Percentiles rank a stretch among this genome's conserved stretches.
Conservation (phyloP, 1,140 invertebrate species). For the Heterodera schachtii region DNA sequence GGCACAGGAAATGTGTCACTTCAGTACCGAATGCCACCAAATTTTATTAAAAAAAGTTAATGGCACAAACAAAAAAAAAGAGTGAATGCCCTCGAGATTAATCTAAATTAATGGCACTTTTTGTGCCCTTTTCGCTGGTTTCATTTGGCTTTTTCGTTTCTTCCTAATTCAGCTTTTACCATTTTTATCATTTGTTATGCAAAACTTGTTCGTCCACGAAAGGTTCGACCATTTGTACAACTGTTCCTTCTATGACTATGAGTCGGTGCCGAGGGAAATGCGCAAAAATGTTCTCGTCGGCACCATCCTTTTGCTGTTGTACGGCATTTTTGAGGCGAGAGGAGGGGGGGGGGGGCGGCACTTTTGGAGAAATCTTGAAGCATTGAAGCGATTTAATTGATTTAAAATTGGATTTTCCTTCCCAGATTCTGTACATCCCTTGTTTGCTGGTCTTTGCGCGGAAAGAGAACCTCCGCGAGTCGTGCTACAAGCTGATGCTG, state of each 20-base stretch:
- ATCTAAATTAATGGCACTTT: neutral
- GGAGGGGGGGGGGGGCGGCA: neutral
- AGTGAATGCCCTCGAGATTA: neutral
- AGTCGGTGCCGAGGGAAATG: constrained; percentile 20
- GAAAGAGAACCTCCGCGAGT: constrained; percentile 11
- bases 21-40: neutral
- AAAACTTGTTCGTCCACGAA: constrained; percentile 16
- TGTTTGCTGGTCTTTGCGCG: constrained; percentile 30
- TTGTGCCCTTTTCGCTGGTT: neutral
- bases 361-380: too few species aligned
- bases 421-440: constrained; percentile 35
- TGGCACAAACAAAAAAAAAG: neutral
- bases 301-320: constrained; percentile 19
- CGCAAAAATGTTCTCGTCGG: constrained; percentile 25
- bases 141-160: neutral
- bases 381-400: neutral
- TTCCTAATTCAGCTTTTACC: neutral
- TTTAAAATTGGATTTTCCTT: neutral
- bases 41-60: neutral
- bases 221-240: constrained; percentile 28
- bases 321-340: constrained; percentile 30
- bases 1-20: neutral
- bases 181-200: neutral
- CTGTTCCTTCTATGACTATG: constrained; percentile 26
- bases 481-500: constrained; percentile 40